Conservation (phyloP, 2,888 invertebrate genomes). For the Notodonta ziczac region DNA sequence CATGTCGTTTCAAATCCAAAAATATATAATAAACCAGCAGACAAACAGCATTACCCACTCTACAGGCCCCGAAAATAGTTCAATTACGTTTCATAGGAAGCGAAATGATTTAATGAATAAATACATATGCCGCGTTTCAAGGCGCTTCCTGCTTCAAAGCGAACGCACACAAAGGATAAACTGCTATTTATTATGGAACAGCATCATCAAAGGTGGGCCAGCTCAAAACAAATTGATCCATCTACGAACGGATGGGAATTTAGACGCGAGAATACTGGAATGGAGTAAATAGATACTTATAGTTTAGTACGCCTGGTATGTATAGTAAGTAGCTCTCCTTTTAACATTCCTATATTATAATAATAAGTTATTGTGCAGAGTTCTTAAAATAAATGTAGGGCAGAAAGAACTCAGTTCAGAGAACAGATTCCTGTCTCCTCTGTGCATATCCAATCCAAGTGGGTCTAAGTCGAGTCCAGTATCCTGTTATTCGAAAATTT, state of each 20-base stretch:
- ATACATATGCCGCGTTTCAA: conserved; percentile 28
- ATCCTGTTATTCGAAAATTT: conserved; percentile 6
- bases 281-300: not conserved
- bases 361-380: no score
- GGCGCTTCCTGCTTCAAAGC: conserved; percentile 17
- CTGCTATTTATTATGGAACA: conserved; percentile 41
- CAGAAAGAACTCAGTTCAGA: no score
- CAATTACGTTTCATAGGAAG: conserved; percentile 7
- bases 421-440: not conserved
- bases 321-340: no score
- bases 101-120: conserved; percentile 9
- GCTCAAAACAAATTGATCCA: conserved; percentile 42
- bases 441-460: not conserved
- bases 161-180: conserved; percentile 30
- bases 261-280: conserved; percentile 17
- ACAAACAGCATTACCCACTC: not conserved
- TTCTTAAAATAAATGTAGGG: no score
- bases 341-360: no score
- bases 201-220: conserved; percentile 44
- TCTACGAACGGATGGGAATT: conserved; percentile 14
- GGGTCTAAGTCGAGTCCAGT: not conserved
- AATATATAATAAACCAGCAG: not conserved
- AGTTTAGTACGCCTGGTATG: no score
- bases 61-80: conserved; percentile 6
- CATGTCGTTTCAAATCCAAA: not conserved